Evolutionary conservation across 2,888 invertebrate species (phyloP), one percentile per base, ranked within the genome.

Genomic region (Plebejus argus): DNA sequence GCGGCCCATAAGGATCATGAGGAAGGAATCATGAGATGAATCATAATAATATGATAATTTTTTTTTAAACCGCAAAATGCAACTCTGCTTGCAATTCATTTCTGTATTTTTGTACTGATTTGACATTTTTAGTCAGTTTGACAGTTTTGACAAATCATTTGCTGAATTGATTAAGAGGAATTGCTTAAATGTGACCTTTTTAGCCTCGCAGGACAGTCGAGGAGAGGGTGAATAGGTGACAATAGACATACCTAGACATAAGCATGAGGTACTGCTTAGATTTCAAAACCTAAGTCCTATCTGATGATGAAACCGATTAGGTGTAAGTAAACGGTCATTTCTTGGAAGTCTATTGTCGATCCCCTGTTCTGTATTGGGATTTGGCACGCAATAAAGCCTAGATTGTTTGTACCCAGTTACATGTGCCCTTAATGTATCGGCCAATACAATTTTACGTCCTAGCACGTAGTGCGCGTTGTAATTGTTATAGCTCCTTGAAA

Each of bases 401-500:
- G 23, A 6, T 49, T 49, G 74, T 53, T 79, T 81, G 78, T 78
- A 70, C 79, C 61, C 78, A 80, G 80, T 82, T 82, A 81, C 80
- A 81, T 80, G 78, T 79, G 76, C 80, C 82, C 82, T 81, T 82
- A 83, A 83, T 84, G 85, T 83, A 84, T 82, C 85, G 82, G 83
- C 81, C 84, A 87, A 87, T 85, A 85, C 83, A 87, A 88, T 91
- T 90, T 90, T 90, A 89, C 88, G 83, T 84, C 80, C 86, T 84
- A 83, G 82, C 88, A 88, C 86, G 86, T 86, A 74, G 53, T 18
- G 45, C 66, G 66, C 20, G 58, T 20, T n/a, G 58, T 23, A 28
- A 66, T 66, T 20, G 15, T 66, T 28, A 6, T 66, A 66, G 33
- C 12, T 66, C 5, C 66, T 66, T 28, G 66, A 20, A 61, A 10